Evolutionary conservation across 2,797 vertebrate species (phyloP).

Genomic region (Enteromius thamalakanensis): DNA sequence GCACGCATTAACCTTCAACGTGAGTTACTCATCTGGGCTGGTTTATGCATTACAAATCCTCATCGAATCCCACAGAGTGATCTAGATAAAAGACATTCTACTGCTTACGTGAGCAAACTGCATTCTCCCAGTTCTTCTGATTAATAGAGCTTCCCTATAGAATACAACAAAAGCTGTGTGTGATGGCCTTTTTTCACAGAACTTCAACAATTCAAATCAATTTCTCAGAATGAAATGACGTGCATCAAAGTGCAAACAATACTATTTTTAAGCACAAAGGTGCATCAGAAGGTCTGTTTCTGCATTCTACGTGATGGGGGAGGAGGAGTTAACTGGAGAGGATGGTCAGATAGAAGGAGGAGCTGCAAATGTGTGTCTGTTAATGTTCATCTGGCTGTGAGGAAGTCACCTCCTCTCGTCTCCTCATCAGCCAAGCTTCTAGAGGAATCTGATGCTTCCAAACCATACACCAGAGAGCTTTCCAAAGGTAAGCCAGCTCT

Average conservation of each 20-base stretch:
- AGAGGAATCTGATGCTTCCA: slow-evolving; percentile 3
- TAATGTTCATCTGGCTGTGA: slow-evolving; percentile 2
- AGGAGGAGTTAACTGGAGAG: background rate
- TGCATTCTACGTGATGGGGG: background rate
- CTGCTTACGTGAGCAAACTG: background rate
- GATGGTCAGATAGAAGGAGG: slow-evolving; percentile 6
- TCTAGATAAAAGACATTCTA: background rate
- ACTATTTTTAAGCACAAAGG: slow-evolving; percentile 18
- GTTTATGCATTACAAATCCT: background rate
- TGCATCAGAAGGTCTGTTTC: background rate
- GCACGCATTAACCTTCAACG: background rate
- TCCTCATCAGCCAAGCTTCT: slow-evolving; percentile 27
- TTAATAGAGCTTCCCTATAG: background rate
- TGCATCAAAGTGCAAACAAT: background rate
- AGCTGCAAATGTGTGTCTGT: background rate
- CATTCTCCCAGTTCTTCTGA: background rate
- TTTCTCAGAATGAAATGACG: background rate
- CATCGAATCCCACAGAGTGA: background rate
- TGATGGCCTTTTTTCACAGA: background rate
- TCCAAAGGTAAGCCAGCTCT: slow-evolving; percentile 45
- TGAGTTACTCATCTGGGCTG: background rate
- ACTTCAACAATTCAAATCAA: background rate
- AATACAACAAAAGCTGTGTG: background rate
- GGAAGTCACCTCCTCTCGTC: slow-evolving; percentile 22
- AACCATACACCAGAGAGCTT: background rate